These are phyloP conservation scores for Corvus moneduloides DNA, from an alignment of 2,113 vertebrate genomes.

Conservation along the genomic window DNA sequence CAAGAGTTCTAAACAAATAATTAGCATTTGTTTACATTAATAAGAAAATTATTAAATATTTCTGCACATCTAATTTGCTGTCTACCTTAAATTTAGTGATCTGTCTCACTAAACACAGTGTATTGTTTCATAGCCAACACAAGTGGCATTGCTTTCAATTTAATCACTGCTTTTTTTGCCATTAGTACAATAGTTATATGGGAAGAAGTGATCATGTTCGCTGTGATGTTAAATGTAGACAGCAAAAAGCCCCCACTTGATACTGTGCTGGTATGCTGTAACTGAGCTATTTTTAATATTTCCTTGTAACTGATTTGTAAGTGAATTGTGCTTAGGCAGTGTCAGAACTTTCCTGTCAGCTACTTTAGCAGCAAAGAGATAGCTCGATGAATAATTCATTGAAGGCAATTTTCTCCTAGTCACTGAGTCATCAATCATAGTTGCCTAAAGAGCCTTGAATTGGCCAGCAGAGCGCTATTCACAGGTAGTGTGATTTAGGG, in stretches of 20 bases:
- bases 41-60: conserved; percentile 69
- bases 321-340: conserved; percentile 92
- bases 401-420: conserved; percentile 94
- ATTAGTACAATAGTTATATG: conserved; percentile 74
- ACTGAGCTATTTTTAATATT: conserved; percentile 92
- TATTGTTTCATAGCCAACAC: conserved; percentile 78
- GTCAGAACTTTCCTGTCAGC: conserved; percentile 94
- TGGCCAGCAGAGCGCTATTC: conserved; percentile 87
- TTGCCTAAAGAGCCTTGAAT: conserved; percentile 91
- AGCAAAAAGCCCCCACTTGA: conserved; percentile 85
- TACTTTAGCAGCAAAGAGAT: conserved; percentile 95
- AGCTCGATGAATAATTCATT: conserved; percentile 96
- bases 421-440: conserved; percentile 96
- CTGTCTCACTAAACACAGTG: conserved; percentile 67
- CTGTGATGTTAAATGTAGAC: conserved; percentile 76
- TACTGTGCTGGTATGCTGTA: conserved; percentile 82
- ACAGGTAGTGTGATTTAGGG: conserved; percentile 86
- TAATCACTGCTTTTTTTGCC: conserved; percentile 76
- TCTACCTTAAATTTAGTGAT: conserved; percentile 72
- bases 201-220: conserved; percentile 75
- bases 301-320: conserved; percentile 94
- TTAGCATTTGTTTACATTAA: conserved; percentile 66
- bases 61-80: conserved; percentile 62
- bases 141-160: conserved; percentile 77
- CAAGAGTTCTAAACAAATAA: conserved; percentile 29